Conservation (phyloP, 92 coral and sea anemone genomes). For the Heteractis magnifica region DNA sequence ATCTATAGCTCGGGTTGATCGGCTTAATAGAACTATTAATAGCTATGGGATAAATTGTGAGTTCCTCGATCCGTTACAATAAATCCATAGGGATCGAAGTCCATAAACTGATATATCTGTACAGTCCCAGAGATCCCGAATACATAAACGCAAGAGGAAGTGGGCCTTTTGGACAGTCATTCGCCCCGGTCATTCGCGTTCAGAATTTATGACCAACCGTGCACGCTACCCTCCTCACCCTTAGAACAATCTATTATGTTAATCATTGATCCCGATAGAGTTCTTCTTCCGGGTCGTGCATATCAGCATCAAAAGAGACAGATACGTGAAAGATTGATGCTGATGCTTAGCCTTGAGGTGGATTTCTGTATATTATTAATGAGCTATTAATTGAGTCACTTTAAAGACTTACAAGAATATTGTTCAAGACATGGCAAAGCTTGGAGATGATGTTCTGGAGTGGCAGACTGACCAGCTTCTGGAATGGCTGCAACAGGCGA, state of each 20-base stretch:
- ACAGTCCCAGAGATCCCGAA: too few relatives aligned
- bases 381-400: neutral
- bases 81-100: too few relatives aligned
- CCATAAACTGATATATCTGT: too few relatives aligned
- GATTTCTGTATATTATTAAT: neutral
- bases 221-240: neutral
- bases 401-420: constrained; percentile 6
- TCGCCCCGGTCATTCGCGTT: too few relatives aligned
- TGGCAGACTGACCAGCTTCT: constrained; percentile 46
- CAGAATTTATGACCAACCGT: neutral
- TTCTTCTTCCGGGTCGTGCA: constrained; percentile 13
- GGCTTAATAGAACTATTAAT: too few relatives aligned
- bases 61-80: too few relatives aligned
- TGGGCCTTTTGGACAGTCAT: too few relatives aligned
- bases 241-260: neutral
- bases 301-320: neutral
- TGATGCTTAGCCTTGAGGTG: neutral
- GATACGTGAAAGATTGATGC: neutral
- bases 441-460: constrained; percentile 38
- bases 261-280: neutral
- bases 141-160: too few relatives aligned
- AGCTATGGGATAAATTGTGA: too few relatives aligned
- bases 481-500: constrained; percentile 52
- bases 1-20: too few relatives aligned
- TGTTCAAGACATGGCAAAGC: constrained; percentile 38